Evolutionary conservation across 1,140 invertebrate species (phyloP).

Genomic region (Dinoponera quadriceps): DNA sequence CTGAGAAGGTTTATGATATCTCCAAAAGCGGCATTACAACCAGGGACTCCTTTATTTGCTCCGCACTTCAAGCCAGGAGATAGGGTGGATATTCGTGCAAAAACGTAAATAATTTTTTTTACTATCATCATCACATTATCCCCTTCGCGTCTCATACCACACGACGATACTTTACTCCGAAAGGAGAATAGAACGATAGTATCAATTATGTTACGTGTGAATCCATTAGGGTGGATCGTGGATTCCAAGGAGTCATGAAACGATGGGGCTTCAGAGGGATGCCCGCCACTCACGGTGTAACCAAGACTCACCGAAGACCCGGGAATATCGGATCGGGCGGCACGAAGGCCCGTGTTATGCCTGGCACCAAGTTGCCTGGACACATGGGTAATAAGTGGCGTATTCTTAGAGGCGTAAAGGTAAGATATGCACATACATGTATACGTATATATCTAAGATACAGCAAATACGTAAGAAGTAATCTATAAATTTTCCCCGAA

Average conservation of each 20-base stretch:
- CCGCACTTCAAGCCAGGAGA: constrained; percentile 97
- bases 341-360: constrained; percentile 94
- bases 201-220: not conserved
- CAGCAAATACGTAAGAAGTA: not conserved
- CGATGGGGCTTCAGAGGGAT: constrained; percentile 98
- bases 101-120: constrained; percentile 91
- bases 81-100: constrained; percentile 94
- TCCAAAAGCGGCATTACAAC: constrained; percentile 94
- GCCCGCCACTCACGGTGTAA: constrained; percentile 96
- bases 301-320: constrained; percentile 96
- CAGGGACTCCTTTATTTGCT: constrained; percentile 95
- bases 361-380: constrained; percentile 98
- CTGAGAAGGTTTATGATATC: too few species aligned
- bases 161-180: too few species aligned
- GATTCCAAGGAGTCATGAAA: constrained; percentile 99
- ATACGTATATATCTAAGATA: constrained; percentile 25
- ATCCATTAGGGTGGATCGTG: constrained; percentile 91
- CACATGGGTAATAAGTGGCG: constrained; percentile 96
- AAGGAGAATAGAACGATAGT: not conserved
- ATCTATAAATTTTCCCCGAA: not conserved
- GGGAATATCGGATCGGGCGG: constrained; percentile 96
- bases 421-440: constrained; percentile 72
- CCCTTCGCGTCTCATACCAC: too few species aligned
- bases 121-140: constrained; percentile 24
- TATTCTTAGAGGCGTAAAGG: constrained; percentile 90